Base-by-base conservation (phyloP, 2,113 vertebrate species). In the Cricetomys ansorgei region DNA sequence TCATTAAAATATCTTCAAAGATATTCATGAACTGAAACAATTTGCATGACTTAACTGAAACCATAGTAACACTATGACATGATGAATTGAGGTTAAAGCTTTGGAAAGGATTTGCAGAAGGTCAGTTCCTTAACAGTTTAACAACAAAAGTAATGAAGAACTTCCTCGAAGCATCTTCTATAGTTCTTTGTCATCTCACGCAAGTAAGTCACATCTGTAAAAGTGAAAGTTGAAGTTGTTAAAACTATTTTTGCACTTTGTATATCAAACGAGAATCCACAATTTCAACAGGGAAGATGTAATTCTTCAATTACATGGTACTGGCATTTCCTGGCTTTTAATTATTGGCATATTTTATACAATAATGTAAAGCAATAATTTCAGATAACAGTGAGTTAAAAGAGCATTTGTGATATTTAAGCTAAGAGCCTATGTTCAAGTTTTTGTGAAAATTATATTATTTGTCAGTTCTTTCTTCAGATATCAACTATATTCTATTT, bases 181-280 rank as follows among this genome's bases (percentile, higher is more conserved):
- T 57, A 62, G 86, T 95, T 94, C 96, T 97, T 92, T 95, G 83
- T 80, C 27, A 34, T 97, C 95, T 97, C 97, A 87, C 67, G 76
- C 59, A 69, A 95, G 96, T 94, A 70, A 95, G 96, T 70, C 65
- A 84, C 3, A 92, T 95, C 99, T 99, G 97, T 5, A 96, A 96
- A 89, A 57, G 92, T 67, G 53, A 96, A 95, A 94, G 90, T 62
- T 77, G 86, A 97, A 94, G 9, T 53, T 84, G 69, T 31, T 97
- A 95, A 94, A 19, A 48, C 69, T 95, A 94, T 59, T 50, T 9
- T 45, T 76, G 62, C 80, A 34, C 6, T 88, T 10, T 45, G n/a
- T 50, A 57, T 17, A 29, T 15, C 25, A 87, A 9, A 77, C n/a
- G 67, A 37, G 93, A 94, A 69, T 45, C 50, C n/a, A 57, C 29